Percentiles rank a stretch among this genome's conserved stretches.
Conservation (phyloP, 2,797 vertebrate genomes). For the Glossophaga mutica region DNA sequence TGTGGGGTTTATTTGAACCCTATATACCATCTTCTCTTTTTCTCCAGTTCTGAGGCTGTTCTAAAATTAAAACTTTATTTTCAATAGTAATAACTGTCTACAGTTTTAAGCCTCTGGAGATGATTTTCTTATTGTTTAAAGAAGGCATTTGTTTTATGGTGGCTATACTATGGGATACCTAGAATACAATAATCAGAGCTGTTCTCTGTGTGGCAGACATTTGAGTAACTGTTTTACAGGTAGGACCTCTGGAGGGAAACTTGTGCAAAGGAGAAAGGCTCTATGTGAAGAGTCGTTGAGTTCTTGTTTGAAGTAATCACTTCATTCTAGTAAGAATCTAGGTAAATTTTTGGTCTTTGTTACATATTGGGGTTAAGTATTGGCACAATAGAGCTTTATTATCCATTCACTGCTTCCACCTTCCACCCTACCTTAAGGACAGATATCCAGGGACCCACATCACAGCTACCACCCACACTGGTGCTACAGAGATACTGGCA, state of each 20-base stretch:
- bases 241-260: background rate
- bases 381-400: background rate
- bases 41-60: background rate
- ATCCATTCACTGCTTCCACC: background rate
- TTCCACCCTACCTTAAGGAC: background rate
- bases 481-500: background rate
- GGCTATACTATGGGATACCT: background rate
- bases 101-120: background rate
- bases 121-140: constrained; percentile 14
- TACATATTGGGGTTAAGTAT: background rate
- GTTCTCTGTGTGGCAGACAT: background rate
- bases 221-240: background rate
- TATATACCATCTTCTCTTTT: background rate
- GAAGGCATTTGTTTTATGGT: background rate
- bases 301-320: background rate
- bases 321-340: background rate
- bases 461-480: rapidly evolving
- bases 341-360: background rate
- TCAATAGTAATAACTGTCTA: background rate
- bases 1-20: background rate
- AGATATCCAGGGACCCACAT: background rate
- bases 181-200: background rate
- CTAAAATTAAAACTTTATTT: constrained; percentile 20
- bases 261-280: background rate
- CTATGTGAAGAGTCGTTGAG: background rate